Conservation (phyloP, 2,888 invertebrate genomes). For the Andrena dorsata region DNA sequence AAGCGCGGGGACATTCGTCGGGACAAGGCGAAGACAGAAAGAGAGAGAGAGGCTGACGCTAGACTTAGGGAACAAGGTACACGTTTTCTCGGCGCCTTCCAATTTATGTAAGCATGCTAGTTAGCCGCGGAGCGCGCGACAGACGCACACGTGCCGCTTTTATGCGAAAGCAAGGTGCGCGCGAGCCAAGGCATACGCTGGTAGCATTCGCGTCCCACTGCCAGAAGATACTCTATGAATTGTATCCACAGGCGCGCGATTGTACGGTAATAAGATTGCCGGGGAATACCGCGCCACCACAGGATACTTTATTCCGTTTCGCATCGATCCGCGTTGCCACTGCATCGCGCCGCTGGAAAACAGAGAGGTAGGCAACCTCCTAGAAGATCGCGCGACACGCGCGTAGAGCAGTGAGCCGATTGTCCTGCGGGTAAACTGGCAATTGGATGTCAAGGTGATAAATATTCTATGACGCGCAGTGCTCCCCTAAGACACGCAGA, state of each 20-base stretch:
- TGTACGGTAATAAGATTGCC: conserved; percentile 78
- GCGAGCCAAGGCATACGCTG: conserved; percentile 11
- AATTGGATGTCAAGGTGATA: conserved; percentile 54
- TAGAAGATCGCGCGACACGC: conserved; percentile 46
- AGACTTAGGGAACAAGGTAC: not conserved
- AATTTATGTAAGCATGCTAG: conserved; percentile 58
- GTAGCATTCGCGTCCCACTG: conserved; percentile 30
- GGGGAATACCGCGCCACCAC: conserved; percentile 74
- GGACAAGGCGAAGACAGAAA: conserved; percentile 12
- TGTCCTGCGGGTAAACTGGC: conserved; percentile 55
- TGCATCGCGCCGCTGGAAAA: conserved; percentile 31
- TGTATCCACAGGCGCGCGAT: conserved; percentile 61
- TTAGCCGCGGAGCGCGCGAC: conserved; percentile 34
- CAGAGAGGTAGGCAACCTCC: conserved; percentile 57
- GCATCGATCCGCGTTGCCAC: conserved; percentile 62
- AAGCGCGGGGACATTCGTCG: conserved; percentile 23
- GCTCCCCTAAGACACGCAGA: not conserved
- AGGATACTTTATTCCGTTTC: conserved; percentile 76
- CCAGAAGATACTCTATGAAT: conserved; percentile 56
- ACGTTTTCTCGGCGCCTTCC: conserved; percentile 33
- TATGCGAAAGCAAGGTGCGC: conserved; percentile 22
- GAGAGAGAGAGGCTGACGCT: not conserved
- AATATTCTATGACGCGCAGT: conserved; percentile 48
- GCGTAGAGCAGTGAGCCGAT: conserved; percentile 38
- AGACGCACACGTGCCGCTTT: conserved; percentile 32